Evolutionary conservation across 2,888 invertebrate species (phyloP), one percentile per base, ranked within the genome.

Genomic region (Drosophila demipolita): DNA sequence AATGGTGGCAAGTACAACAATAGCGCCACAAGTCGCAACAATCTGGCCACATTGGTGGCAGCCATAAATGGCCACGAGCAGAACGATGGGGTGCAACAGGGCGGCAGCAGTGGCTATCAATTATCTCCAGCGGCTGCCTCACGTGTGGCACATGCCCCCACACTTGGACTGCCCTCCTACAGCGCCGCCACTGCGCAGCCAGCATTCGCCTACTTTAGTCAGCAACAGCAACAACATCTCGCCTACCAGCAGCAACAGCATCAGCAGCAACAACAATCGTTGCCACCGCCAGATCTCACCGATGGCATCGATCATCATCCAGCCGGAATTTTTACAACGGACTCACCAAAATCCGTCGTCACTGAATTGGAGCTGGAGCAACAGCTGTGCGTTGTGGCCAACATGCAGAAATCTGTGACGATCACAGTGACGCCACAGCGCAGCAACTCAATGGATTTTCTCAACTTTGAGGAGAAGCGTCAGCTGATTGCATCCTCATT

Each of bases 391-490:
- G 92, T 93, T 40, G 93, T 93, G 72, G 93, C 93, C 48, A 93
- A 93, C 82, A 93, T 93, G 93, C 93, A 93, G 65, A 95, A 95
- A 83, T 95, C 95, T 23, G 95, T 95, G 68, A 95, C 96, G 61
- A 95, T 96, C 35, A 93, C 93, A 6, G 95, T 96, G 36, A 94
- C 95, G 36, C 96, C 96, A 0, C 96, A 96, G 88, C 94, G 97
- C 90, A 97, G 97, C 94, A 97, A 96, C 93, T 97, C 97, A 91
- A 95, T 97, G 94, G 97, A 97, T 94, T 97, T 97, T 94, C 95
- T 98, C 67, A 97, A 98, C 94, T 98, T 98, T 93, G 97, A 97
- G 94, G 97, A 98, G 94, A 97, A 97, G 93, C 94, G 97, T 89
- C 97, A 97, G 93, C 94, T 98, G 91, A 98, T 98, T 82, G 97